Percentiles rank a stretch among this genome's conserved stretches.
These are phyloP conservation scores for Dryobotodes eremita DNA, from an alignment of 2,888 invertebrate genomes.

Conservation along the genomic window DNA sequence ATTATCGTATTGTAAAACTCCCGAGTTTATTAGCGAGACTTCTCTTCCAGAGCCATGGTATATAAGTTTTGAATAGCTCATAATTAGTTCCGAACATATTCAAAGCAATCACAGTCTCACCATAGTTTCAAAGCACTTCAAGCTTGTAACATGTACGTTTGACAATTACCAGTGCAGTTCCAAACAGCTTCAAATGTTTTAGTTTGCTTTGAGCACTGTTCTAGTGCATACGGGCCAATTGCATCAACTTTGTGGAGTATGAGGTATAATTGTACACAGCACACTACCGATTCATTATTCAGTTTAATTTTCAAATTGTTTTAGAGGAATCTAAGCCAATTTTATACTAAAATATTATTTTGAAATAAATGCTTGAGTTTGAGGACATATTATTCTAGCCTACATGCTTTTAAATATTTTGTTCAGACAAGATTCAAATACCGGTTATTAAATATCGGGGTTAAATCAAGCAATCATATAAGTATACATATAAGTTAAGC, in stretches of 20 bases:
- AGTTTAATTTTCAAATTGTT: constrained; percentile 33
- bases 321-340: not conserved
- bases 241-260: constrained; percentile 37
- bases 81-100: constrained; percentile 22
- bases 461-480: not conserved
- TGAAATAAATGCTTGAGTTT: no score
- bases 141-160: constrained; percentile 50
- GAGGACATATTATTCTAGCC: not conserved
- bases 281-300: constrained; percentile 25
- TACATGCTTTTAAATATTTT: not conserved
- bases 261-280: constrained; percentile 37
- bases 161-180: constrained; percentile 50
- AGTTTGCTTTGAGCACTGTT: constrained; percentile 48
- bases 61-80: constrained; percentile 13
- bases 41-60: not conserved
- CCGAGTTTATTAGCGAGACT: not conserved
- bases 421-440: not conserved
- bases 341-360: not conserved
- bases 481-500: not conserved
- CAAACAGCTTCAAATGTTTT: constrained; percentile 57
- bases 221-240: constrained; percentile 53
- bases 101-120: constrained; percentile 21
- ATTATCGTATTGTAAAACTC: not conserved
- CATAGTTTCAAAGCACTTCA: constrained; percentile 40
- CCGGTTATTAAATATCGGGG: no score